Evolutionary conservation across 2,113 vertebrate genomes (phyloP).

Genomic region (Craseonycteris thonglongyai): DNA sequence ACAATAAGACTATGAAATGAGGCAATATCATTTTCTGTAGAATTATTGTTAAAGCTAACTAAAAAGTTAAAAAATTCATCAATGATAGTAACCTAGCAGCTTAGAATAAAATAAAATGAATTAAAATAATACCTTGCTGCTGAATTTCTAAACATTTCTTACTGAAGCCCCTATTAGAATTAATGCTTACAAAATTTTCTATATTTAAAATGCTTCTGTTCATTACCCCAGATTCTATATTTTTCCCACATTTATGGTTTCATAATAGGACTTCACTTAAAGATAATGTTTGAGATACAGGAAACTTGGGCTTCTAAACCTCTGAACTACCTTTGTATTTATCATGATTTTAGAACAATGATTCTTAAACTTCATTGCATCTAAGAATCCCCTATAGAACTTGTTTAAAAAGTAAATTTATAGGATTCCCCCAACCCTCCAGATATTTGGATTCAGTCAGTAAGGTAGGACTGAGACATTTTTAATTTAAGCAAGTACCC

Average conservation of each 20-base stretch:
- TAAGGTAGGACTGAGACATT: neutral
- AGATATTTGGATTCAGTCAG: neutral
- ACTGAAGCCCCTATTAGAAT: neutral
- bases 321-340: neutral
- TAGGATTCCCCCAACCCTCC: neutral
- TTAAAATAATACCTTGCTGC: neutral
- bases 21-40: neutral
- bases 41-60: neutral
- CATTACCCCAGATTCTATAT: neutral
- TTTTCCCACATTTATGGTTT: neutral
- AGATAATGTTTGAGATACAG: neutral
- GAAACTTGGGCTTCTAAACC: neutral
- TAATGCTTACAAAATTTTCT: neutral
- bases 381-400: neutral
- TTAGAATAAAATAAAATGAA: neutral
- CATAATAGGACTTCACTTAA: neutral
- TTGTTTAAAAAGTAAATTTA: neutral
- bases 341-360: neutral
- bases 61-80: neutral
- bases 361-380: neutral
- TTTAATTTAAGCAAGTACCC: neutral
- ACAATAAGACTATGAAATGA: neutral
- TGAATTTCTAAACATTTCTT: neutral
- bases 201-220: neutral
- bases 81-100: neutral